Evolutionary conservation across 2,888 invertebrate species (phyloP).

Genomic region (Clitarchus hookeri): DNA sequence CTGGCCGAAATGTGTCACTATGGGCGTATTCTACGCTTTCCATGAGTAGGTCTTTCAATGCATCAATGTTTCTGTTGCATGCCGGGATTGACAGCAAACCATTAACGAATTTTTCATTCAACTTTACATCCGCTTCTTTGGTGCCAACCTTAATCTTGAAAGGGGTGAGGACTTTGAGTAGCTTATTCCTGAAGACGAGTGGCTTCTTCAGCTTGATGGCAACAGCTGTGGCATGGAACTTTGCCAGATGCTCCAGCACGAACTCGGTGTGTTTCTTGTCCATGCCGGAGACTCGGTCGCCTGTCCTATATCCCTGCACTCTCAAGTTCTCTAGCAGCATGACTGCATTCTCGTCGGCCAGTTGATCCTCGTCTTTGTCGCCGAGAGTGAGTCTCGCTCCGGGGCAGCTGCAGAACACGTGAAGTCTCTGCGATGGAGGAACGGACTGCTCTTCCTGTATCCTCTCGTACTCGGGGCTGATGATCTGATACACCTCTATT

Average conservation of each 20-base stretch:
- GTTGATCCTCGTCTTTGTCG: constrained; percentile 49
- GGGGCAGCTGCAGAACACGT: constrained; percentile 60
- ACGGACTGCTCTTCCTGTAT: constrained; percentile 58
- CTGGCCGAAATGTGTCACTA: constrained; percentile 26
- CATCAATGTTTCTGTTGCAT: neutral
- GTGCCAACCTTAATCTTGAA: constrained; percentile 37
- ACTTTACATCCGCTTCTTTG: constrained; percentile 45
- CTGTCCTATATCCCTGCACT: constrained; percentile 57
- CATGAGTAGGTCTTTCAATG: neutral
- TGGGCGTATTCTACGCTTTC: neutral
- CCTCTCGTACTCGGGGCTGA: constrained; percentile 57
- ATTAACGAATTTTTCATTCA: neutral
- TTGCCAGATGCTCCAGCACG: constrained; percentile 58
- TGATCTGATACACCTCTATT: constrained; percentile 58
- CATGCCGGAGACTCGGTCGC: constrained; percentile 58
- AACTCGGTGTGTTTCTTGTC: constrained; percentile 57
- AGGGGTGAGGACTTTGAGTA: constrained; percentile 44
- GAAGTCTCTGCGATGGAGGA: constrained; percentile 53
- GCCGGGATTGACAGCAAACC: neutral
- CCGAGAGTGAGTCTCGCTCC: constrained; percentile 56
- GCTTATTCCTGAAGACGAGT: constrained; percentile 53
- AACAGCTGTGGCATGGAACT: constrained; percentile 63
- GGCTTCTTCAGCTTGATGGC: constrained; percentile 59
- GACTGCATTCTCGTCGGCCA: constrained; percentile 57
- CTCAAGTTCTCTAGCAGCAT: constrained; percentile 64